Evolutionary conservation across 2,888 invertebrate genomes (phyloP).

Genomic region (Cloeon dipterum): DNA sequence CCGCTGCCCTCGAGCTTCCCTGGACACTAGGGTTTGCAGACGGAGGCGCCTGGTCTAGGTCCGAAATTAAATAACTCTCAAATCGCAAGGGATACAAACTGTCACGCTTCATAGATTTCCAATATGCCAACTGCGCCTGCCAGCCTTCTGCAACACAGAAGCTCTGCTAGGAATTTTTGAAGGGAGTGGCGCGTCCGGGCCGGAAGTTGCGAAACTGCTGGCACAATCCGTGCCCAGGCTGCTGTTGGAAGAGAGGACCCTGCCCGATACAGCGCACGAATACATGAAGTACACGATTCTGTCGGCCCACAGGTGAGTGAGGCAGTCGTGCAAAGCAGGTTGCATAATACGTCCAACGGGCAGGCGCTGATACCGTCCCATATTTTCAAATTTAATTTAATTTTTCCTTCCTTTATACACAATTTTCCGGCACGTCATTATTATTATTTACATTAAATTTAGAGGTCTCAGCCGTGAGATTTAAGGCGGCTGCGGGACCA

Average conservation of each 20-base stretch:
- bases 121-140: constrained; percentile 52
- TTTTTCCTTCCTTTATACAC: no score
- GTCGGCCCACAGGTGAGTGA: constrained; percentile 41
- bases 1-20: constrained; percentile 26
- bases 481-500: no score
- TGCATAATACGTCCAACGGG: no score
- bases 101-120: constrained; percentile 26
- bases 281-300: constrained; percentile 68
- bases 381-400: no score
- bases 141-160: constrained; percentile 56
- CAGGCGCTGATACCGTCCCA: no score
- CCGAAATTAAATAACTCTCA: constrained; percentile 20
- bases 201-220: constrained; percentile 31
- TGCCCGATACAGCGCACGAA: constrained; percentile 55
- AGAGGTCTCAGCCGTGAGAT: no score
- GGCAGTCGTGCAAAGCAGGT: no score
- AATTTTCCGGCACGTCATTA: no score
- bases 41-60: constrained; percentile 35
- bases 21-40: constrained; percentile 73
- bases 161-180: constrained; percentile 68
- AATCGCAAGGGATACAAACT: not conserved
- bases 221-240: constrained; percentile 58
- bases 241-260: constrained; percentile 52
- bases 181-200: constrained; percentile 16
- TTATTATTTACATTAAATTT: no score